Evolutionary conservation across 2,113 vertebrate genomes (phyloP), one percentile per base, ranked within the genome.

Genomic region (Falco punctatus): DNA sequence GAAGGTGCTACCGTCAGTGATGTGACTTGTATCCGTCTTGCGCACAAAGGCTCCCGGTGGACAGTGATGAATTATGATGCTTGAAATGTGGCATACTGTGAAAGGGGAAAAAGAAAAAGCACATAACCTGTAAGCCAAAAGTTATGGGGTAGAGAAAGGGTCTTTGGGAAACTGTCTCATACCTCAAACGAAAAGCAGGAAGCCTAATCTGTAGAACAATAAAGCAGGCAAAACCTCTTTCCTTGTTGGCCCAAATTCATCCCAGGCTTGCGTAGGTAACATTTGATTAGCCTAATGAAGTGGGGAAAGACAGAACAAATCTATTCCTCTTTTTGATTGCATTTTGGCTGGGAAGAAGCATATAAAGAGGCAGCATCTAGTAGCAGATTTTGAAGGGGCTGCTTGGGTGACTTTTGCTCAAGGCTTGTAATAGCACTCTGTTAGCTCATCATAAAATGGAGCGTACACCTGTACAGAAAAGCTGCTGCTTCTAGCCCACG

Each of bases 171-270:
- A n/a, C 77, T 6, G 74, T 65, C 49, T 97, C 84, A 32, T 75
- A 77, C 78, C 85, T 95, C 85, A 82, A 38, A 94, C 5, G 35
- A 64, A 85, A 91, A 95, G 96, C 94, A 97, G 96, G 96, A 97
- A 97, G 79, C 96, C 90, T 93, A 97, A 97, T 97, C 93, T 97
- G 96, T 3, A 97, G 92, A 97, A 97, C 96, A 97, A 97, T 97
- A 70, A 97, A 75, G 81, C 93, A 93, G 96, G 87, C 92, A 5
- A 90, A 93, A 35, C 74, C 58, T 95, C 90, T 96, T 97, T 96
- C 96, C 96, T 97, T 94, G 96, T 96, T 97, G 96, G 96, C 96
- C 96, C 92, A 95, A 92, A 93, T 92, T 96, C 96, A 82, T 86
- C 90, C 22, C 78, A 87, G 87, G 90, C 96, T 97, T 97, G 96